Percentiles rank a stretch among this genome's conserved stretches.
phyloP scores from a whole-genome alignment of 2,797 vertebrate genomes.

The Sciaenops ocellatus region DNA sequence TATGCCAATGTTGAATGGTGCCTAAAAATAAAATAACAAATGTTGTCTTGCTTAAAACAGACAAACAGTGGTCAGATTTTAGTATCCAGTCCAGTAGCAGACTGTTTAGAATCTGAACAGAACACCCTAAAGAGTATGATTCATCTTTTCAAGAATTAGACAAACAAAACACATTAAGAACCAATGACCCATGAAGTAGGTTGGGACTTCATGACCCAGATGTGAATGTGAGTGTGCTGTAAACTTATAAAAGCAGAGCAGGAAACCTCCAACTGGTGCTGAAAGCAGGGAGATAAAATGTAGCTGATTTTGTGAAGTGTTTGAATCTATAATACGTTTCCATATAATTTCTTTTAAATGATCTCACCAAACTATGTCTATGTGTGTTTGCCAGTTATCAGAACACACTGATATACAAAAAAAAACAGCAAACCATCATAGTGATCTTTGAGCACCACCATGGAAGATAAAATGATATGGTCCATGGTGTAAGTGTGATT shows the following conservation, averaged over 20 bases:
- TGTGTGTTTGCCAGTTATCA: background rate
- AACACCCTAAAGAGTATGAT: background rate
- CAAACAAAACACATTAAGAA: background rate
- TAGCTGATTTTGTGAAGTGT: background rate
- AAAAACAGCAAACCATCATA: background rate
- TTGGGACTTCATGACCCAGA: background rate
- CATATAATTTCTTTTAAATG: background rate
- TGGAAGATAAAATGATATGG: background rate
- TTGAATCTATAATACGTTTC: background rate
- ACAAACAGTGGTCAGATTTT: background rate
- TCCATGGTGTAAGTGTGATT: background rate
- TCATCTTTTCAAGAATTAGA: background rate
- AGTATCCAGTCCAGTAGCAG: background rate
- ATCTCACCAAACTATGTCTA: background rate
- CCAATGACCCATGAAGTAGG: background rate
- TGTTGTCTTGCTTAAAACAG: slow-evolving; percentile 2
- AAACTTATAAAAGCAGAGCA: background rate
- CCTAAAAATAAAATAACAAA: slow-evolving; percentile 4
- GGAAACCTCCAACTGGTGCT: slow-evolving; percentile 1
- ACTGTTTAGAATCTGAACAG: background rate
- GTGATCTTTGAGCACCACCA: background rate
- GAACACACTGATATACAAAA: slow-evolving; percentile 1
- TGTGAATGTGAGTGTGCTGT: background rate
- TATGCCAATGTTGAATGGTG: slow-evolving; percentile 18
- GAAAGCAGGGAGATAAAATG: background rate